These are phyloP conservation scores for Amphipoea oculea DNA, from an alignment of 2,888 invertebrate species.

Conservation along the genomic window DNA sequence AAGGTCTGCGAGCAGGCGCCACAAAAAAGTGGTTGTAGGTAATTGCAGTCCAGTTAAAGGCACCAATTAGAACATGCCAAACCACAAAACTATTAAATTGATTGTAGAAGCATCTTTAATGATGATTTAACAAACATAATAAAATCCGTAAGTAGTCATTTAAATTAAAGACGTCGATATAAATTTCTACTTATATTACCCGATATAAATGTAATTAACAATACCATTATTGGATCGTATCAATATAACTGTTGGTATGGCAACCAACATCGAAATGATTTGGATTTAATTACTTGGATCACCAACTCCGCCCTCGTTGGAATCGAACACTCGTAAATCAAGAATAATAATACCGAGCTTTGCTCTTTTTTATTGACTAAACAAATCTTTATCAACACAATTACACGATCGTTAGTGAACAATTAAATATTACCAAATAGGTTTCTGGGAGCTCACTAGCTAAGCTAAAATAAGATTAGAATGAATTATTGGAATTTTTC, in stretches of 20 bases:
- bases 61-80: conserved; percentile 78
- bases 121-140: conserved; percentile 72
- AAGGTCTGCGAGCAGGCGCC: conserved; percentile 81
- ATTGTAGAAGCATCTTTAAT: conserved; percentile 72
- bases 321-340: conserved; percentile 85
- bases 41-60: conserved; percentile 75
- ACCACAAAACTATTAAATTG: conserved; percentile 70
- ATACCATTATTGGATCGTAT: conserved; percentile 80
- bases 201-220: conserved; percentile 80
- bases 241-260: conserved; percentile 81
- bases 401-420: conserved; percentile 87
- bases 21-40: conserved; percentile 75
- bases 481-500: not conserved
- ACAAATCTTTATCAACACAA: conserved; percentile 88
- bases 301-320: conserved; percentile 81
- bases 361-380: conserved; percentile 82
- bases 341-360: conserved; percentile 82
- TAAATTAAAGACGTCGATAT: conserved; percentile 73
- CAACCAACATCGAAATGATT: conserved; percentile 81
- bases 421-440: conserved; percentile 80
- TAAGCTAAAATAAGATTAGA: conserved; percentile 27
- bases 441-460: conserved; percentile 68
- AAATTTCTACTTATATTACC: conserved; percentile 74
- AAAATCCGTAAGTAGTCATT: conserved; percentile 74
- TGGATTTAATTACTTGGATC: conserved; percentile 86